Evolutionary conservation across 2,888 invertebrate species (phyloP).

Genomic region (Julus scanicus): DNA sequence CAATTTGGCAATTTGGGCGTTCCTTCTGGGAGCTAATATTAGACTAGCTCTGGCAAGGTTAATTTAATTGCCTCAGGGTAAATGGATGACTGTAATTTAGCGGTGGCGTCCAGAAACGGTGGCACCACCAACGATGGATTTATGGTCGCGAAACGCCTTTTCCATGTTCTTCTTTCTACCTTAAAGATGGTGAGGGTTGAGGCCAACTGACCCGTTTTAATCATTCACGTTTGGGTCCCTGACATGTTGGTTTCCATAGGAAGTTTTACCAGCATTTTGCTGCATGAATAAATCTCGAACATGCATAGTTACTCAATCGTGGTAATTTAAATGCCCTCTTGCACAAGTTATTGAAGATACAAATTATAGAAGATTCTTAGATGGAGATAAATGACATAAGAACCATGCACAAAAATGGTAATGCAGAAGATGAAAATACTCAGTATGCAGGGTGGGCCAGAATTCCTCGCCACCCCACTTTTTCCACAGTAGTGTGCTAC

Average conservation of each 20-base stretch:
- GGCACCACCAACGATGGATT: constrained; percentile 30
- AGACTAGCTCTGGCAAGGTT: neutral
- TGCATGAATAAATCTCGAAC: neutral
- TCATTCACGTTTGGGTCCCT: neutral
- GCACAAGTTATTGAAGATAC: neutral
- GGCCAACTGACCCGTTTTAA: neutral
- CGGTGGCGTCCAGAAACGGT: neutral
- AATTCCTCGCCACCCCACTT: too few species aligned
- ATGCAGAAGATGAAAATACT: too few species aligned
- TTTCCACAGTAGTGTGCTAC: too few species aligned
- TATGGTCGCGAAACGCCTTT: neutral
- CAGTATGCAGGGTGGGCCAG: too few species aligned
- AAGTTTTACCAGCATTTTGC: neutral
- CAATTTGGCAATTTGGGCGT: too few species aligned
- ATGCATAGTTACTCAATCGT: neutral
- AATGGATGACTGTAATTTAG: neutral
- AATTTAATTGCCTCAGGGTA: constrained; percentile 4
- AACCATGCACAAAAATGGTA: too few species aligned
- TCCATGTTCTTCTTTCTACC: neutral
- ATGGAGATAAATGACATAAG: too few species aligned
- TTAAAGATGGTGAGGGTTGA: neutral
- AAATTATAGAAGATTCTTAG: too few species aligned
- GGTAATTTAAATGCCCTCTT: neutral
- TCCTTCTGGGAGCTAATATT: neutral
- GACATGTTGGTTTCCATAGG: neutral